These are phyloP conservation scores for Chelonia mydas DNA, from an alignment of 2,797 vertebrate genomes.

Conservation along the genomic window DNA sequence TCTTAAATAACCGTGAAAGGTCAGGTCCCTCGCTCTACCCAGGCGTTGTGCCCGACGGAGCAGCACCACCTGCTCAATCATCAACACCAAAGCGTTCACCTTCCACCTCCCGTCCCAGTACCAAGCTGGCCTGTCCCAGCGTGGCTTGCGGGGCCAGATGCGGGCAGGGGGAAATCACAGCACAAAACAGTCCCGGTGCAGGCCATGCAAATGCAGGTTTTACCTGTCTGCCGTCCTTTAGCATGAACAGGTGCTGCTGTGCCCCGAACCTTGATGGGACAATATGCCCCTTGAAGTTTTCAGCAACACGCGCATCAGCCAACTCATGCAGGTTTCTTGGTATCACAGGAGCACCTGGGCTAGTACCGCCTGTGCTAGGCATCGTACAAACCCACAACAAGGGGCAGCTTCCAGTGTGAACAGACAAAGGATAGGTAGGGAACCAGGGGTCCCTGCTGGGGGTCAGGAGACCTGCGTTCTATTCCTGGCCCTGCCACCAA, in stretches of 20 bases:
- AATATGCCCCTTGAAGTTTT: not conserved
- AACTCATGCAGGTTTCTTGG: not conserved
- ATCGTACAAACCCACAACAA: not conserved
- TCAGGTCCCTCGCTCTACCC: too few species aligned
- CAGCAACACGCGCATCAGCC: not conserved
- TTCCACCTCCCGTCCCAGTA: too few species aligned
- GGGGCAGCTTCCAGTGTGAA: too few species aligned
- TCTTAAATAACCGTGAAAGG: too few species aligned
- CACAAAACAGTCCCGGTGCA: not conserved
- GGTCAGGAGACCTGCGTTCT: fast-evolving
- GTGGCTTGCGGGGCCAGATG: too few species aligned
- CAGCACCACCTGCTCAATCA: too few species aligned
- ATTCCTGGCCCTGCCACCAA: not conserved
- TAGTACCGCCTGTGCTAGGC: not conserved
- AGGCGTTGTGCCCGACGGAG: too few species aligned
- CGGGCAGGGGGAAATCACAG: too few species aligned
- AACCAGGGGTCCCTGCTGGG: not conserved
- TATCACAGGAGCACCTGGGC: not conserved
- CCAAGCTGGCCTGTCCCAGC: too few species aligned
- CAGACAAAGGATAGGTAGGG: too few species aligned
- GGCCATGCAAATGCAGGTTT: fast-evolving
- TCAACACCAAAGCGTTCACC: too few species aligned
- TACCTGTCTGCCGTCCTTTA: fast-evolving
- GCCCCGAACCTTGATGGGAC: not conserved
- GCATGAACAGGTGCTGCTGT: not conserved